Conservation (phyloP, 2,888 invertebrate genomes). For the Amiota mariae region DNA sequence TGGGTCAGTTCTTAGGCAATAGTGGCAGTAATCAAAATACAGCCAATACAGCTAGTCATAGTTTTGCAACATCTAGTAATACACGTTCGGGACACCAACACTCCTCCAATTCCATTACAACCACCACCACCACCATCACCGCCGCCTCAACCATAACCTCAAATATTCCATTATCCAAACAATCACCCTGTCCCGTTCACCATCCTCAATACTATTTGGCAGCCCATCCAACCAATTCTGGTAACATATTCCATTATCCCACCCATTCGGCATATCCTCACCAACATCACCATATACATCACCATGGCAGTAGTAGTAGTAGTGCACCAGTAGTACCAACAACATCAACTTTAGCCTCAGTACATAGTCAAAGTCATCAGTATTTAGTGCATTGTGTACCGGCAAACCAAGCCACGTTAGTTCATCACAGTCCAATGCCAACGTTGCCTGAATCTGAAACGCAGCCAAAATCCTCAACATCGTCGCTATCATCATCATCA, state of each 20-base stretch:
- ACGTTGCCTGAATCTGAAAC: conserved; percentile 68
- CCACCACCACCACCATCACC: conserved; percentile 31
- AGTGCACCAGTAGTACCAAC: conserved; percentile 70
- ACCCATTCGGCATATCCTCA: conserved; percentile 38
- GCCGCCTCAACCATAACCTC: conserved; percentile 28
- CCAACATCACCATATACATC: conserved; percentile 43
- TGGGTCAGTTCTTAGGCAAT: conserved; percentile 85
- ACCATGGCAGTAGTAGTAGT: conserved; percentile 58
- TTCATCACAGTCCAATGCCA: conserved; percentile 67
- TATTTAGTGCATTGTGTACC: conserved; percentile 71
- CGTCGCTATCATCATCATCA: conserved; percentile 46
- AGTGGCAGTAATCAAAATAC: conserved; percentile 68
- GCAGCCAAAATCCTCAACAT: conserved; percentile 55
- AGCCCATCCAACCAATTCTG: conserved; percentile 25
- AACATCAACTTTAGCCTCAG: conserved; percentile 62
- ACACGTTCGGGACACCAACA: conserved; percentile 57
- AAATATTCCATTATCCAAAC: conserved; percentile 31
- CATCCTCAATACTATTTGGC: conserved; percentile 29
- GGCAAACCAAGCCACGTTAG: conserved; percentile 47
- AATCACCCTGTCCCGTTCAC: conserved; percentile 55
- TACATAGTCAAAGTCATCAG: conserved; percentile 71
- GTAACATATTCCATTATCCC: conserved; percentile 35
- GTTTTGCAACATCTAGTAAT: conserved; percentile 62
- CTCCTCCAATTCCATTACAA: conserved; percentile 18
- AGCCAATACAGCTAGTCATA: conserved; percentile 63